These are phyloP conservation scores for Acanthochromis polyacanthus DNA, from an alignment of 2,113 vertebrate genomes.

Conservation along the genomic window DNA sequence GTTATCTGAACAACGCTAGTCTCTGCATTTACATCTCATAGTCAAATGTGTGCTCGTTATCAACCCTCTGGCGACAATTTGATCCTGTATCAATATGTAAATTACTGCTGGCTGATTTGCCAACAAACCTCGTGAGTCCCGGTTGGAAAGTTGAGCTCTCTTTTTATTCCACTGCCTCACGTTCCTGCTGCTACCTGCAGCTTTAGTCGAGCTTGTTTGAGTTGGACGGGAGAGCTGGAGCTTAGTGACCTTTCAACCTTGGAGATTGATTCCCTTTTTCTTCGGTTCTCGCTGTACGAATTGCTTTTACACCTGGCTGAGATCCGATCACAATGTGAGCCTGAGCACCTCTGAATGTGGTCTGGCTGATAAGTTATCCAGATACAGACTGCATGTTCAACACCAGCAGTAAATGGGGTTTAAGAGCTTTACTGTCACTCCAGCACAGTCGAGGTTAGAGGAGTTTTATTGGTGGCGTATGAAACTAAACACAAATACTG, in stretches of 20 bases:
- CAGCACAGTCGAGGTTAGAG: not conserved
- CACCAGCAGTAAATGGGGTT: slow-evolving; percentile 3
- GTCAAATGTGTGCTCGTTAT: no score
- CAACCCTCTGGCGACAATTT: no score
- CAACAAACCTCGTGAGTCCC: no score
- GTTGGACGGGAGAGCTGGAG: slow-evolving; percentile 1
- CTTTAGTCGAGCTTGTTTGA: slow-evolving; percentile 7
- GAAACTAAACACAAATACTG: no score
- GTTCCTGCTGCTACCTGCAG: not conserved
- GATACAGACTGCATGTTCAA: slow-evolving; percentile 6
- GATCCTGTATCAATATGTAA: no score
- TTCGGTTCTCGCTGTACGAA: slow-evolving; percentile 25
- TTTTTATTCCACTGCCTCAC: not conserved
- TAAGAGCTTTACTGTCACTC: not conserved
- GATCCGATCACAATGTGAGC: slow-evolving; percentile 1
- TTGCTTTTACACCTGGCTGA: slow-evolving; percentile 52
- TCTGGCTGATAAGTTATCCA: slow-evolving; percentile 30
- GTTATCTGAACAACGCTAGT: no score
- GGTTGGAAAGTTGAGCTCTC: not conserved
- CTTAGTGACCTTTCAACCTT: slow-evolving; percentile 24
- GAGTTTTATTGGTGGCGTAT: no score
- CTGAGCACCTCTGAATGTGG: slow-evolving; percentile 15
- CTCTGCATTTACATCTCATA: no score
- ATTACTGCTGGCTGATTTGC: no score
- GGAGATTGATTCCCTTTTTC: slow-evolving; percentile 19